Conservation (phyloP, 2,888 invertebrate species). For the Oscheius sp. region DNA sequence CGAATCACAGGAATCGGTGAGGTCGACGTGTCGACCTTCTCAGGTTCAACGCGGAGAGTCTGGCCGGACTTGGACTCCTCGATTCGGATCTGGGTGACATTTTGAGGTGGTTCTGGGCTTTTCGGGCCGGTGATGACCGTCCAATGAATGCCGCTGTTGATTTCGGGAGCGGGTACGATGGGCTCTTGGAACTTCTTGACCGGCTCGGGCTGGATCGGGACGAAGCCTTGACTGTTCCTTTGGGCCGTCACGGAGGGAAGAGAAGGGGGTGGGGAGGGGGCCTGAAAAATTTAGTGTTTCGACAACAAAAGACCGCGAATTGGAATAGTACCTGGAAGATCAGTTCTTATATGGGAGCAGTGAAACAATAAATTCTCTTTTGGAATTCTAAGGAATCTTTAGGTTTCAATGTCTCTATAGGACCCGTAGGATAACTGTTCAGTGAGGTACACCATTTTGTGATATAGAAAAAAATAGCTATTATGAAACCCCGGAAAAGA, state of each 20-base stretch:
- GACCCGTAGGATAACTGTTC: no score
- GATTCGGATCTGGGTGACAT: slow-evolving; percentile 22
- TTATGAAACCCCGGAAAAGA: no score
- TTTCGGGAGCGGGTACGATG: slow-evolving; percentile 21
- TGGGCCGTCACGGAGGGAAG: not conserved
- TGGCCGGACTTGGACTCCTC: not conserved
- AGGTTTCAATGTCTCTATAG: no score
- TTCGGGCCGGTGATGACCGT: slow-evolving; percentile 44
- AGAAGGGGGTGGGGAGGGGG: not conserved
- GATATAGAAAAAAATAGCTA: no score
- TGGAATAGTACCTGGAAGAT: not conserved
- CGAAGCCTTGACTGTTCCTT: not conserved
- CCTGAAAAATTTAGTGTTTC: not conserved
- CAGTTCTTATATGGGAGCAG: no score
- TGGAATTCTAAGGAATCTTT: no score
- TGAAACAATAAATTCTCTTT: no score
- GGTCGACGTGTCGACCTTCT: slow-evolving; percentile 46
- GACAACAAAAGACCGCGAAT: no score
- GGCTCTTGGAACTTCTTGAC: not conserved
- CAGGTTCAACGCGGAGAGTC: not conserved
- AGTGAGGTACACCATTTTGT: no score
- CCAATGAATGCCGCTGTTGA: slow-evolving; percentile 48
- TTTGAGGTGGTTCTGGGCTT: slow-evolving; percentile 10
- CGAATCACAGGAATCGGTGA: slow-evolving; percentile 51
- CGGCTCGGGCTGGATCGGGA: not conserved